phyloP scores from a whole-genome alignment of 2,888 invertebrate species.

The Drosophila rubida region DNA sequence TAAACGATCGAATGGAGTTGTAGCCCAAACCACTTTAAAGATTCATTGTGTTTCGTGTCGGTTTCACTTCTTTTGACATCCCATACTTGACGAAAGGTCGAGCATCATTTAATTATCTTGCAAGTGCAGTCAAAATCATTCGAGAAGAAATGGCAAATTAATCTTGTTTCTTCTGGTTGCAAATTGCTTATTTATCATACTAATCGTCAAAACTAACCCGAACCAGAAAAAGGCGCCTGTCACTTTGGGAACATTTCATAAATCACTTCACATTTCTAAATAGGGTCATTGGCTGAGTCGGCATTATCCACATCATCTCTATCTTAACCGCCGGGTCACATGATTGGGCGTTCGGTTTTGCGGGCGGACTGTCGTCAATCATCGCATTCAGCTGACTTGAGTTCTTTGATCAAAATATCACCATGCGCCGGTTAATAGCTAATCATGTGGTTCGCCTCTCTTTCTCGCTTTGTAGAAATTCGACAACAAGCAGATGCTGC shows the following conservation, averaged over 20 bases:
- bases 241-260: conserved; percentile 27
- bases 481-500: conserved; percentile 28
- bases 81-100: not conserved
- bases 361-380: not conserved
- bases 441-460: conserved; percentile 32
- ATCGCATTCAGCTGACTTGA: conserved; percentile 22
- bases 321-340: conserved; percentile 33
- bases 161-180: conserved; percentile 31
- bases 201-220: conserved; percentile 38
- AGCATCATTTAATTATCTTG: not conserved
- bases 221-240: conserved; percentile 49
- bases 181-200: not conserved
- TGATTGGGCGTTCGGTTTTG: conserved; percentile 18
- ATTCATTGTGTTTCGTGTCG: not conserved
- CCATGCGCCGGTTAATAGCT: conserved; percentile 16
- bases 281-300: conserved; percentile 40
- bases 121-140: not conserved
- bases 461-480: conserved; percentile 39
- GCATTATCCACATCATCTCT: conserved; percentile 17
- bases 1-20: not conserved
- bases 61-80: not conserved
- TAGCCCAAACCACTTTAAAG: not conserved
- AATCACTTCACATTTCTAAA: conserved; percentile 21
- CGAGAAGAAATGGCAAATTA: not conserved
- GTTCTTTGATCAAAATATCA: conserved; percentile 12